Conservation (phyloP, 2,113 vertebrate genomes). For the Alces alces region DNA sequence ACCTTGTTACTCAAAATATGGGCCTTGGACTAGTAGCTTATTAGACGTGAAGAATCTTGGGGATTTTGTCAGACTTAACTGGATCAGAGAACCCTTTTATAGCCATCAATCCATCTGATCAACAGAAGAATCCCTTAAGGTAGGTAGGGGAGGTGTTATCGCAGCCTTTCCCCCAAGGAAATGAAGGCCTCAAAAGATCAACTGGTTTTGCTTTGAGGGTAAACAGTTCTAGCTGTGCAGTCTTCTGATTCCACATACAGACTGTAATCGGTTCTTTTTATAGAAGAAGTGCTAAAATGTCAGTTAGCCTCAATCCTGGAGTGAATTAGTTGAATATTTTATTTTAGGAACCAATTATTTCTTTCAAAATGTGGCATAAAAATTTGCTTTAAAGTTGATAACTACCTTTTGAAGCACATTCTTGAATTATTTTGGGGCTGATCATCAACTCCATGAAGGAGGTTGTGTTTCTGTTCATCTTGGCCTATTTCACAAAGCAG, state of each 20-base stretch:
- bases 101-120: background rate
- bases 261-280: background rate
- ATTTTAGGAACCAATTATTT: conserved; percentile 8
- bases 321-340: conserved; percentile 40
- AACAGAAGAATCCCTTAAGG: background rate
- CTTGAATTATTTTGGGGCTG: background rate
- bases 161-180: background rate
- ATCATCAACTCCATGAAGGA: background rate
- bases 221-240: background rate
- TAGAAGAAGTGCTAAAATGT: background rate
- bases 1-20: background rate
- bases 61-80: background rate
- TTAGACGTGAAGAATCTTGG: background rate
- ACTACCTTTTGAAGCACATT: background rate
- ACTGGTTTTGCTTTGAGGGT: background rate
- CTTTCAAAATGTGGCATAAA: conserved; percentile 7
- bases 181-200: background rate
- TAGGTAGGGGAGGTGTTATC: background rate
- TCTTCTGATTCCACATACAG: background rate
- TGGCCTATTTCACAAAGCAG: background rate
- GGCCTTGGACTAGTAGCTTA: background rate
- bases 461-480: background rate
- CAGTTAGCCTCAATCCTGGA: background rate
- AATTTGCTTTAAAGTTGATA: background rate
- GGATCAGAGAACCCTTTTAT: background rate